These are phyloP conservation scores for Epizoanthus illoricatus DNA, from an alignment of 92 coral and sea anemone species.

Conservation along the genomic window DNA sequence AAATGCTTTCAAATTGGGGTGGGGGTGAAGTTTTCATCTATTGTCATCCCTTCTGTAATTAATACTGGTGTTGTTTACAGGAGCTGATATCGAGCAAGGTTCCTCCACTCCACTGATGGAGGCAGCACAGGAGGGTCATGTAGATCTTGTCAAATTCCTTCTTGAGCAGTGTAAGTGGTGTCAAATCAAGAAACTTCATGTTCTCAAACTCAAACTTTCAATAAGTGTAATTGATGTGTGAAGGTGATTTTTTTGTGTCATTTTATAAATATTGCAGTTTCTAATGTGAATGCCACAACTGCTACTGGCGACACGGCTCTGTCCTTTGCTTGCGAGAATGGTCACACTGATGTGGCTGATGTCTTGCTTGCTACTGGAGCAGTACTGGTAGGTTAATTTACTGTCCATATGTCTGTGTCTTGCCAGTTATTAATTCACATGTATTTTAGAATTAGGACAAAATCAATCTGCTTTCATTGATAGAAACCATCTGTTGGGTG, in stretches of 20 bases:
- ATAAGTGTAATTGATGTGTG: neutral
- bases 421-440: no score
- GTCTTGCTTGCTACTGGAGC: constrained; percentile 88
- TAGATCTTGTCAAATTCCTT: constrained; percentile 92
- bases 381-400: constrained; percentile 67
- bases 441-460: no score
- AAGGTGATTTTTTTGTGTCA: neutral
- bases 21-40: no score
- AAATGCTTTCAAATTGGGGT: no score
- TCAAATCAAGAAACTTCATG: neutral
- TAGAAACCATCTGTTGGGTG: no score
- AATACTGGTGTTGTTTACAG: constrained; percentile 31
- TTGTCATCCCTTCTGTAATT: no score
- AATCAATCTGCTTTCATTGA: no score
- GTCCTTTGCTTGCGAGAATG: constrained; percentile 99
- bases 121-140: constrained; percentile 99
- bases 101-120: constrained; percentile 99
- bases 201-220: no score
- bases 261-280: constrained; percentile 51
- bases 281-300: constrained; percentile 93
- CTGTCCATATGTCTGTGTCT: neutral
- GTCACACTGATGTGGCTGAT: constrained; percentile 99
- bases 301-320: constrained; percentile 96
- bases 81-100: constrained; percentile 98
- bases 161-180: constrained; percentile 75